Evolutionary conservation across 1,140 invertebrate species (phyloP), one percentile per base, ranked within the genome.

Genomic region (Littorina saxatilis): DNA sequence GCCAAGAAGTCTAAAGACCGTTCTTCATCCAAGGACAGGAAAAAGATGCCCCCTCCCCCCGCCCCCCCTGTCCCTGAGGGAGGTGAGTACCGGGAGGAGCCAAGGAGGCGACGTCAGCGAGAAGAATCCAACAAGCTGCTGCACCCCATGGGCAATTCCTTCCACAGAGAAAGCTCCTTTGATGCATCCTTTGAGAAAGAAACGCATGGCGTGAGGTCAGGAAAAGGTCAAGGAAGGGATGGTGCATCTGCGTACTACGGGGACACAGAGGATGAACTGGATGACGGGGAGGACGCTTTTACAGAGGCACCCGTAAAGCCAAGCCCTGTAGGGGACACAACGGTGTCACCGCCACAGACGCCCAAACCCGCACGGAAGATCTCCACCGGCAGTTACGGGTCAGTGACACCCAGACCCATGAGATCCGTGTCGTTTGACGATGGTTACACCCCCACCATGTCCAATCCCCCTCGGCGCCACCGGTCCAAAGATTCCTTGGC

Each of bases 401-500:
- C 66, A 2, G 66, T 32, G 11, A 32, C 61, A 27, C 17, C 66
- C 37, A 68, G 35, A 23, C 32, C 35, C 23, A 35, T 29, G 2
- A 39, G 70, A 47, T 73, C 70, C 50, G 70, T 73, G 70, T 73
- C 70, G n/a, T 73, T 73, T 32, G 43, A 52, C 17, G 70, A 73
- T 50, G 70, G 70, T 29, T 73, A 73, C 43, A 73, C 70, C 27
- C 70, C 70, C 2, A 73, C 70, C 40, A 73, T 73, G 70, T 50
- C 70, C 13, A 23, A 73, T 32, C 40, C 70, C 27, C 70, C 70
- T 50, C 39, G 50, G 3, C 70, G 39, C 37, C 17, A 32, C 4
- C 47, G 50, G 20, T 73, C 70, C 7, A 5, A 43, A 29, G 70
- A 73, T 32, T 73, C 70, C 11, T 35, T 73, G 39, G 70, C 3